Evolutionary conservation across 2,113 vertebrate species (phyloP).

Genomic region (Siniperca knerii): DNA sequence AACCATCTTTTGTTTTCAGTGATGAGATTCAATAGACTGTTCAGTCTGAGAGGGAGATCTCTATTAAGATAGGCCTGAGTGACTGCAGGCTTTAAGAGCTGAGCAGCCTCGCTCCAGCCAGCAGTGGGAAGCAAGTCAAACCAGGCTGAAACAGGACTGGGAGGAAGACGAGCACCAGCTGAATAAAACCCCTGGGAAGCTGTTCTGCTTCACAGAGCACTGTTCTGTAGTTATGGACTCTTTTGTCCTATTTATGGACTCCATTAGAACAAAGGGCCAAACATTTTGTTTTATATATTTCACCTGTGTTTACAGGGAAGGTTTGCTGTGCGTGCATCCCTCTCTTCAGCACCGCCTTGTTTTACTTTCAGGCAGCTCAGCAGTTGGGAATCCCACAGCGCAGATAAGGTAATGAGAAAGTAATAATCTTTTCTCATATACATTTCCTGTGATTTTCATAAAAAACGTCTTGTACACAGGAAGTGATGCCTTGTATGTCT

Average conservation of each 20-base stretch:
- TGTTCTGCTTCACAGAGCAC: conserved; percentile 28
- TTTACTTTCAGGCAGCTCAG: conserved; percentile 9
- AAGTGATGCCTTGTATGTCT: background rate
- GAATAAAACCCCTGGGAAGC: conserved; percentile 47
- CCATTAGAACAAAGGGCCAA: conserved; percentile 44
- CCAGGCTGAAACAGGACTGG: conserved; percentile 9
- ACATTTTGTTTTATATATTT: conserved; percentile 46
- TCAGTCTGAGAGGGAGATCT: conserved; percentile 58
- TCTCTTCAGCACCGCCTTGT: background rate
- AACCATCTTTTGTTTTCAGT: conserved; percentile 44
- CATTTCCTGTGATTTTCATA: background rate
- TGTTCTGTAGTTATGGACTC: conserved; percentile 49
- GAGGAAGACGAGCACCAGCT: conserved; percentile 17
- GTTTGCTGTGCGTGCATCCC: background rate
- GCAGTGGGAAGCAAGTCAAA: conserved; percentile 48
- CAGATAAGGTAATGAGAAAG: background rate
- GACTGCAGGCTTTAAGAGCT: conserved; percentile 51
- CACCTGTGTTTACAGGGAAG: conserved; percentile 16
- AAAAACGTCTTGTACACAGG: background rate
- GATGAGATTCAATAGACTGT: conserved; percentile 40
- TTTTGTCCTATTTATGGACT: conserved; percentile 59
- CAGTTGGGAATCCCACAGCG: background rate
- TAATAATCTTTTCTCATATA: background rate
- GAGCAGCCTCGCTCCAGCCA: conserved; percentile 24
- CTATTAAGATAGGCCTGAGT: conserved; percentile 70